These are phyloP conservation scores for Hoplodrina ambigua DNA, from an alignment of 2,888 invertebrate genomes.

Conservation along the genomic window DNA sequence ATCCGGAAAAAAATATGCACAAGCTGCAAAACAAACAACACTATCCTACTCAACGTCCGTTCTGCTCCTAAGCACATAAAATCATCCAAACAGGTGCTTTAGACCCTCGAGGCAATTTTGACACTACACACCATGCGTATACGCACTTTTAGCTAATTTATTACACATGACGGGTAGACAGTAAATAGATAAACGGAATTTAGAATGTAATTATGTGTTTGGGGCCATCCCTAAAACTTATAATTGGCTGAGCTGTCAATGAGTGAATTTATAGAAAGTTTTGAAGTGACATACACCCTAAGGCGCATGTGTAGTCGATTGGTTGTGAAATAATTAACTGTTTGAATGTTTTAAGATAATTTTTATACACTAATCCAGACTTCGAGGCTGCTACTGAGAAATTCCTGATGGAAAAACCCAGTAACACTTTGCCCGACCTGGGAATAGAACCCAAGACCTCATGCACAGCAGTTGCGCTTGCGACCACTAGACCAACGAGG, in stretches of 20 bases:
- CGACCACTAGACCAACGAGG: no score
- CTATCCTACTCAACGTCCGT: conserved; percentile 14
- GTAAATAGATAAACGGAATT: conserved; percentile 42
- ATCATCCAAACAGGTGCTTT: conserved; percentile 41
- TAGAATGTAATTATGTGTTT: conserved; percentile 41
- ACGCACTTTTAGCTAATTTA: conserved; percentile 43
- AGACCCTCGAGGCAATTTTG: conserved; percentile 22
- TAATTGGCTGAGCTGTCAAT: conserved; percentile 44
- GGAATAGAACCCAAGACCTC: no score
- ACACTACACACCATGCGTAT: conserved; percentile 40
- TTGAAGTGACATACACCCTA: conserved; percentile 21
- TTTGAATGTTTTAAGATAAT: background rate
- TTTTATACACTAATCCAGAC: background rate
- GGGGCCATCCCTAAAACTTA: conserved; percentile 26
- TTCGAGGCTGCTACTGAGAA: no score
- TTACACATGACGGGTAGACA: conserved; percentile 37
- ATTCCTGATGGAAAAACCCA: no score
- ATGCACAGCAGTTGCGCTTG: no score
- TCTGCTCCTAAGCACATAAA: conserved; percentile 23
- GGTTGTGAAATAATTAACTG: conserved; percentile 7
- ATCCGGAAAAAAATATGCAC: background rate
- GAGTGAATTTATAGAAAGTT: conserved; percentile 16
- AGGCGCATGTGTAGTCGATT: conserved; percentile 10
- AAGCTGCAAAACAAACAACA: background rate
- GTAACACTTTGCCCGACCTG: no score